These are phyloP conservation scores for Globia sparganii DNA, from an alignment of 2,888 invertebrate species.

Conservation along the genomic window DNA sequence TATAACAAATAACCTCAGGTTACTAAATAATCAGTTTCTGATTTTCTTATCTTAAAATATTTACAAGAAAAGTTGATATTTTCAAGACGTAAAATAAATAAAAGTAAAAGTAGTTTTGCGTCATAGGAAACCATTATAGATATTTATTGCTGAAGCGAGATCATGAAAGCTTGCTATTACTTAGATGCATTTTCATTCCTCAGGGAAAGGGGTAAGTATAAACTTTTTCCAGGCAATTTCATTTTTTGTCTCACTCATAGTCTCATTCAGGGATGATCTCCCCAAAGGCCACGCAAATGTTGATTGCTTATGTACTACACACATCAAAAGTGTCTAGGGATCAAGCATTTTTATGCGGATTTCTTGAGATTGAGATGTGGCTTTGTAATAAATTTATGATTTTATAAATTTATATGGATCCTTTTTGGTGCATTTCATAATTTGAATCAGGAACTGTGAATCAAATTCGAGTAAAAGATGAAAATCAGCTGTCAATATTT, in stretches of 20 bases:
- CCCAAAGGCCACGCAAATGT: too few species aligned
- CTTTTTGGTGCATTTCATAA: too few species aligned
- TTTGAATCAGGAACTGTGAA: too few species aligned
- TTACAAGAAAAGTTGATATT: neutral
- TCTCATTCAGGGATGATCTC: neutral
- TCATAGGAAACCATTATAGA: conserved; percentile 22
- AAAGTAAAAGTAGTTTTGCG: neutral
- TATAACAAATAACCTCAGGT: neutral
- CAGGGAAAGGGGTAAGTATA: neutral
- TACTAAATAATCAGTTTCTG: neutral
- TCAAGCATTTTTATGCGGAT: too few species aligned
- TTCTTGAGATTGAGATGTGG: too few species aligned
- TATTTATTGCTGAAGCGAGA: conserved; percentile 8
- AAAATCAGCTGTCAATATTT: too few species aligned
- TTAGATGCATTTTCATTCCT: conserved; percentile 20
- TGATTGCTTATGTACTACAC: neutral
- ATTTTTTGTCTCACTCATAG: neutral
- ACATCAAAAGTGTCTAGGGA: too few species aligned
- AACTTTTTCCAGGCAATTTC: neutral
- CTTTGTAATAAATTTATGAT: too few species aligned
- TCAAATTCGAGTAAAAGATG: too few species aligned
- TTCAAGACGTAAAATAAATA: neutral
- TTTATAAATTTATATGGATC: too few species aligned
- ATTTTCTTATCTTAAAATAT: neutral
- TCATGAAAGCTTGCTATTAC: conserved; percentile 9